Base-by-base conservation (phyloP, 1,140 invertebrate genomes). In the Aporrectodea caliginosa region DNA sequence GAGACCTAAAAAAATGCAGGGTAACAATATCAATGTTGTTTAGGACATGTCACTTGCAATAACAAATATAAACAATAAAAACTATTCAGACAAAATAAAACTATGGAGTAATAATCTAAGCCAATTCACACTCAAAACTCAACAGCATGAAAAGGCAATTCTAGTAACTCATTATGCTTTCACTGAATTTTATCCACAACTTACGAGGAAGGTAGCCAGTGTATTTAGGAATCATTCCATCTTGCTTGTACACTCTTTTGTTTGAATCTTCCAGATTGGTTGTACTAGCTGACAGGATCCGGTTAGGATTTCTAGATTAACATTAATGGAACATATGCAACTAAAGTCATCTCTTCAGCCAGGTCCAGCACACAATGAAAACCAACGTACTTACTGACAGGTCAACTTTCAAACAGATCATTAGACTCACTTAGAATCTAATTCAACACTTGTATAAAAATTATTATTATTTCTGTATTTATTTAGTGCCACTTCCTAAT, bases 201-300 rank as follows among this genome's bases (percentile, higher is more conserved):
- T 85, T 84, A 87, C 86, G 86, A 81, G 85, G 86, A 34, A 87
- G 82, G 81, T 88, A 88, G 77, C 87, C 88, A 16, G 88, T 89
- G 82, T 89, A 89, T 80, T 86, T 86, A 12, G 88, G 88, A 32
- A 88, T 85, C 88, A 89, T 89, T 1, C 88, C 87, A 76, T 85
- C 85, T n/a, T 82, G 80, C 12, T 81, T 43, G 74, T 87, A 88
- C 27, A 88, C 74, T 43, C 84, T 34, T 58, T 58, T 58, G 22
- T 6, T 58, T 12, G 43, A 58, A 58, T 58, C 84, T 12, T 58
- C 43, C 43, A 58, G 22, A 58, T 58, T 22, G 6, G 43, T 58
- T 6, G 43, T 58, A 22, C 43, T 58, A 12, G 43, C 43, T 22
- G 43, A 58, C 43, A 58, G 43, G 6, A 58, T 58, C 22, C 6